These are phyloP conservation scores for Athene noctua DNA, from an alignment of 2,113 vertebrate genomes.

Conservation along the genomic window DNA sequence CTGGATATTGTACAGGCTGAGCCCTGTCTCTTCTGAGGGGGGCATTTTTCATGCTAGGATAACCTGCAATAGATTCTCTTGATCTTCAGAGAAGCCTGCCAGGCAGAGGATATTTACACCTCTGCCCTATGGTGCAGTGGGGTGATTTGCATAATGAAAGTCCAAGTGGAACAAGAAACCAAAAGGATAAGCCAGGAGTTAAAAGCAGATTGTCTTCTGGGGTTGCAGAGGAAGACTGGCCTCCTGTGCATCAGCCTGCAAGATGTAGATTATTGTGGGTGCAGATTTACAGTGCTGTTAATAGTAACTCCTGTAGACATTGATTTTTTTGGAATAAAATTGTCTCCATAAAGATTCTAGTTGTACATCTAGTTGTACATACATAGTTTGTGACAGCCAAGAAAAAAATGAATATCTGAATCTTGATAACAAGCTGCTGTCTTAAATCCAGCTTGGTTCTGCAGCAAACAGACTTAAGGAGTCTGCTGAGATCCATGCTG, in stretches of 20 bases:
- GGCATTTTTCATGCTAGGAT: slow-evolving; percentile 56
- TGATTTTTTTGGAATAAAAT: neutral
- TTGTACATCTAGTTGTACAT: neutral
- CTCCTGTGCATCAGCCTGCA: neutral
- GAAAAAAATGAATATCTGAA: neutral
- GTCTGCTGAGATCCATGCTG: neutral
- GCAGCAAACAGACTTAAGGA: neutral
- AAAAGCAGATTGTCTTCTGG: slow-evolving; percentile 18
- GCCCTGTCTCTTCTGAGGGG: slow-evolving; percentile 27
- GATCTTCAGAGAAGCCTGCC: slow-evolving; percentile 40
- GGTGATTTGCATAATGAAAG: slow-evolving; percentile 51
- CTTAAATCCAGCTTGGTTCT: neutral
- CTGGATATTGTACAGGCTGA: slow-evolving; percentile 19
- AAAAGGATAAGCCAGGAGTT: neutral
- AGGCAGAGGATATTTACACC: slow-evolving; percentile 49
- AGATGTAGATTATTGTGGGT: neutral
- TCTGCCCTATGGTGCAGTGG: neutral
- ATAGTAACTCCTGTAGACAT: neutral
- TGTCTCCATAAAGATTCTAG: neutral
- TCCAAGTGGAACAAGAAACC: slow-evolving; percentile 3
- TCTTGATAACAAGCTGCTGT: neutral
- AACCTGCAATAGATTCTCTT: slow-evolving; percentile 49
- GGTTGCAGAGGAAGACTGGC: neutral
- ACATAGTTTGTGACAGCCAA: neutral
- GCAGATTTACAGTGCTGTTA: neutral